Evolutionary conservation across 1,140 invertebrate genomes (phyloP).

Genomic region (Triops cancriformis): DNA sequence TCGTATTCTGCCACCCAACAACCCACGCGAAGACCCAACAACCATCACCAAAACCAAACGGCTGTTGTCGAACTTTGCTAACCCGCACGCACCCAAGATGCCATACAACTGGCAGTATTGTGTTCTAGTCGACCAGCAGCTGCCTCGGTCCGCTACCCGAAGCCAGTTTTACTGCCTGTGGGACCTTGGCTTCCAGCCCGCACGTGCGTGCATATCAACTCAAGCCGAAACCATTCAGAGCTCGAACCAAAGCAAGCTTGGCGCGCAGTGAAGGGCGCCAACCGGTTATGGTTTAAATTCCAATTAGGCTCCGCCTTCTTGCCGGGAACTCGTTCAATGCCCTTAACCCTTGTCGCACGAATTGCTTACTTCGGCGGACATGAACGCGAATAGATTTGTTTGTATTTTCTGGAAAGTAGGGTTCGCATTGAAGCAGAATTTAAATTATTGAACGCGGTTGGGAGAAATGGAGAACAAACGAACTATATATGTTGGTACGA

Average conservation of each 20-base stretch:
- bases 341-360: not conserved
- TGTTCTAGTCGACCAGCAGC: too few species aligned
- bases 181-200: not conserved
- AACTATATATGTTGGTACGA: not conserved
- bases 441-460: too few species aligned
- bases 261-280: not conserved
- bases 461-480: not conserved
- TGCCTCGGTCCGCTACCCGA: not conserved
- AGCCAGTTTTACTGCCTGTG: not conserved
- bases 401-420: not conserved
- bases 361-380: not conserved
- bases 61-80: not conserved
- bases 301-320: not conserved
- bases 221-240: not conserved
- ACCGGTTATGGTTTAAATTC: conserved; percentile 8
- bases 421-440: too few species aligned
- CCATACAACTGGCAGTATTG: too few species aligned
- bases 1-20: not conserved
- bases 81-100: too few species aligned
- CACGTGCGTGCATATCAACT: not conserved
- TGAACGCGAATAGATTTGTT: not conserved
- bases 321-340: not conserved
- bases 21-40: conserved; percentile 1
- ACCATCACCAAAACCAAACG: conserved; percentile 1
- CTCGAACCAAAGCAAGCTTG: not conserved